phyloP scores from a whole-genome alignment of 2,888 invertebrate genomes.

The Danaus chrysippus region DNA sequence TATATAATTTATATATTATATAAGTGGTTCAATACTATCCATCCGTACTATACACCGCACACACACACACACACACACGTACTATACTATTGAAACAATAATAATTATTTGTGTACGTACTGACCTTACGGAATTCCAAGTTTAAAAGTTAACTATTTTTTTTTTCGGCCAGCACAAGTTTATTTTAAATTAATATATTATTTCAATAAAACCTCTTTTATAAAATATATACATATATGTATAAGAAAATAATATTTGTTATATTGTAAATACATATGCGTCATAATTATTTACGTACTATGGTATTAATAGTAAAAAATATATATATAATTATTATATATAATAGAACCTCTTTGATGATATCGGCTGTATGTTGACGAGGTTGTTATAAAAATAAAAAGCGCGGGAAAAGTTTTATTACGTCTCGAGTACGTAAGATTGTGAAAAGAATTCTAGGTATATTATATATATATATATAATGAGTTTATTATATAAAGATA shows the following conservation, averaged over 20 bases:
- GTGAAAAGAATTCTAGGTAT: too few species aligned
- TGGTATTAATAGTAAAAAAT: neutral
- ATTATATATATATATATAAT: too few species aligned
- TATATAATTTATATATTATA: too few species aligned
- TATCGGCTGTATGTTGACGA: neutral
- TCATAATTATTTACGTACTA: slow-evolving; percentile 5
- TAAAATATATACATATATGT: neutral
- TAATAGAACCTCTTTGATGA: slow-evolving; percentile 2
- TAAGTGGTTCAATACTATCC: slow-evolving; percentile 24
- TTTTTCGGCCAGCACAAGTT: slow-evolving; percentile 15
- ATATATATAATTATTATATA: neutral
- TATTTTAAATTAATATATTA: neutral
- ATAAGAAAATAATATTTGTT: neutral
- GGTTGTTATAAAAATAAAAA: slow-evolving; percentile 2
- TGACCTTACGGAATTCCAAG: slow-evolving; percentile 40
- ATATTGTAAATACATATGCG: neutral
- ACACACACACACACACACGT: slow-evolving; percentile 25
- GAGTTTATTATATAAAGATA: too few species aligned
- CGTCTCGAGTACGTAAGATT: too few species aligned
- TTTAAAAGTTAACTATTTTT: slow-evolving; percentile 29
- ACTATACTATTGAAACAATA: slow-evolving; percentile 31
- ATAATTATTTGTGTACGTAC: slow-evolving; percentile 31
- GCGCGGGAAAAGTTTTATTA: slow-evolving; percentile 11
- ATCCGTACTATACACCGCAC: slow-evolving; percentile 32
- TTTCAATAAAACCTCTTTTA: too few species aligned